Percentiles rank a stretch among this genome's conserved stretches.
Evolutionary conservation across 2,888 invertebrate species (phyloP).

Genomic region (Drosophila robusta): DNA sequence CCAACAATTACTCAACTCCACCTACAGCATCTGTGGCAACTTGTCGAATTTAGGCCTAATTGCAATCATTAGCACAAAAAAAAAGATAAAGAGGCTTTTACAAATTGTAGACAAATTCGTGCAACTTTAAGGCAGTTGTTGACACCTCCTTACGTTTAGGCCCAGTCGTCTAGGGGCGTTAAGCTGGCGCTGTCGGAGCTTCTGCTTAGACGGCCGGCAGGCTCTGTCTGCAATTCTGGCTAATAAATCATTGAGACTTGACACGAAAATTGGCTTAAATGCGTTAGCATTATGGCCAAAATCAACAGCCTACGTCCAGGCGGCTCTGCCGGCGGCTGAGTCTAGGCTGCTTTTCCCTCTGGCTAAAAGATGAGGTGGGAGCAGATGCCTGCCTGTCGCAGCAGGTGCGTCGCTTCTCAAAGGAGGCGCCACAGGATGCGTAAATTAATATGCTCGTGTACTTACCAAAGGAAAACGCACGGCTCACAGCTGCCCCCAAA

Average conservation of each 20-base stretch:
- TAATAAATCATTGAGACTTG: slow-evolving; percentile 75
- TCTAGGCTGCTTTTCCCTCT: neutral
- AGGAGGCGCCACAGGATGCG: slow-evolving; percentile 54
- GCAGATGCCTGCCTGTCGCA: slow-evolving; percentile 55
- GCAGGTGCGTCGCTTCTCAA: slow-evolving; percentile 75
- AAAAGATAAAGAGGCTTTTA: slow-evolving; percentile 28
- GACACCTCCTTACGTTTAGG: slow-evolving; percentile 59
- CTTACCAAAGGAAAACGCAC: slow-evolving; percentile 21
- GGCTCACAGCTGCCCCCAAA: slow-evolving; percentile 21
- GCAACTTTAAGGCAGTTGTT: slow-evolving; percentile 65
- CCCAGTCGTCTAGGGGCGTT: slow-evolving; percentile 33
- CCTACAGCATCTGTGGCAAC: slow-evolving; percentile 2
- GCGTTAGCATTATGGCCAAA: slow-evolving; percentile 71
- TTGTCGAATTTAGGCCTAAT: slow-evolving; percentile 60
- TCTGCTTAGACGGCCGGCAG: slow-evolving; percentile 11
- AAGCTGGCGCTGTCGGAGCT: slow-evolving; percentile 37
- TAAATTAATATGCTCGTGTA: slow-evolving; percentile 64
- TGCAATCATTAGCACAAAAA: slow-evolving; percentile 67
- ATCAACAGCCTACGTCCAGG: slow-evolving; percentile 67
- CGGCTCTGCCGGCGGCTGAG: neutral
- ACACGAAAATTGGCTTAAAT: slow-evolving; percentile 78
- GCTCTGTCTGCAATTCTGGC: slow-evolving; percentile 54
- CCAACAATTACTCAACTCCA: slow-evolving; percentile 3
- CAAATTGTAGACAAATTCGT: slow-evolving; percentile 75
- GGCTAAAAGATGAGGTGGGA: slow-evolving; percentile 3